Evolutionary conservation across 2,888 invertebrate species (phyloP), one percentile per base, ranked within the genome.

Genomic region (Pogonocherus hispidulus): DNA sequence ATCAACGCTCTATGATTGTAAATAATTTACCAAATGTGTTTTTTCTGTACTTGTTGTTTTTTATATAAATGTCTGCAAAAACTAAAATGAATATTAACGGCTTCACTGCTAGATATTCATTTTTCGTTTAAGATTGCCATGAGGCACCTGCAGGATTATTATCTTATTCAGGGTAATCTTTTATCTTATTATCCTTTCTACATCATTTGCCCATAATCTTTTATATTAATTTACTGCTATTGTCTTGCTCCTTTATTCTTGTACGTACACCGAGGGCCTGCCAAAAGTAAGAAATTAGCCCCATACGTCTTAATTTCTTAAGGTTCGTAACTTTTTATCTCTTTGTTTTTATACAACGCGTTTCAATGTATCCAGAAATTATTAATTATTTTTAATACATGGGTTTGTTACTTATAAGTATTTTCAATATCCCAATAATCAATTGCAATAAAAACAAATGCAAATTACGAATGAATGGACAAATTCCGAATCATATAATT

Each of bases 221-320:
- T 41, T 41, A 41, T 41, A 41, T 41, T 41, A 41, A 41, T 41
- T 41, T 41, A 41, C 41, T 41, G 41, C 41, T 41, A 41, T 41
- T 41, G 41, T 41, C 14, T 41, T 14, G 41, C 14, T 41, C 41
- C 41, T 41, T 41, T 41, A 41, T 41, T 41, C 41, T n/a, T 41
- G 41, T 16, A 41, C 16, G 27, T 16, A 41, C 41, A 16, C 41
- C 41, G 41, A 41, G 41, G 41, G 41, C 14, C 14, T 41, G 41
- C 41, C 41, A 41, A 41, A 41, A 41, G 16, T n/a, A 41, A 41
- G 41, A 41, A 41, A 41, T 41, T 41, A 41, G 41, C n/a, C 41
- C 16, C 41, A 16, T 41, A 41, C 14, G 16, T 41, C 41, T 41
- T 41, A 41, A 41, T 41, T 41, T 41, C 41, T 14, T 14, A 14